These are phyloP conservation scores for Calyptommatus sinebrachiatus DNA, from an alignment of 2,113 vertebrate genomes.

Conservation along the genomic window DNA sequence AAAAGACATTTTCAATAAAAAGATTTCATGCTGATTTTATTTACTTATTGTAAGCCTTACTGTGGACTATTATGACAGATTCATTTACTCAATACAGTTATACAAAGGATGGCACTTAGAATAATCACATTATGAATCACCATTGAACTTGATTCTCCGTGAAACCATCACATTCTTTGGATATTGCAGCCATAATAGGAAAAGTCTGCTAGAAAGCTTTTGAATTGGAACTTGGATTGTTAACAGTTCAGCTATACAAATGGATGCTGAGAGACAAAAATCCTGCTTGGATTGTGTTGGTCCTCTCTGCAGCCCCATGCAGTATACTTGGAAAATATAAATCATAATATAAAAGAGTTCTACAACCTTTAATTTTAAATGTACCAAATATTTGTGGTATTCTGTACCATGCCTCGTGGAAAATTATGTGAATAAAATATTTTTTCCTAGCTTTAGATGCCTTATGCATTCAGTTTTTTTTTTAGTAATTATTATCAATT, in stretches of 20 bases:
- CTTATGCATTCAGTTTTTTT: neutral
- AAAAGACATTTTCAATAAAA: conserved; percentile 2
- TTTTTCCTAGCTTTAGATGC: neutral
- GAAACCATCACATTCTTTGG: neutral
- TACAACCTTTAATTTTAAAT: neutral
- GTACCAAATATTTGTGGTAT: neutral
- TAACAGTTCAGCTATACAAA: too few relatives aligned
- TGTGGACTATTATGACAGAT: neutral
- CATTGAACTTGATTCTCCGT: neutral
- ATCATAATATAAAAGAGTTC: neutral
- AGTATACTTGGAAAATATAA: neutral
- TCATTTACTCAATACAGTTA: neutral
- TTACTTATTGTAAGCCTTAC: neutral
- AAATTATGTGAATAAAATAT: neutral
- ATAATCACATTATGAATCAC: neutral
- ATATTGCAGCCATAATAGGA: neutral
- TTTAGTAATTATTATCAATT: neutral
- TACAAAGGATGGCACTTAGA: neutral
- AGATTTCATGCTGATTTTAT: neutral
- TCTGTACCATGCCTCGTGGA: neutral
- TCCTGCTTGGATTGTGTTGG: too few relatives aligned
- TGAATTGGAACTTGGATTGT: neutral
- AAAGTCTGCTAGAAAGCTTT: neutral
- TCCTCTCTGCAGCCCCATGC: neutral
- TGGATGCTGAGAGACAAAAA: too few relatives aligned